Base-by-base conservation (phyloP, 2,113 vertebrate species). In the Alosa alosa region DNA sequence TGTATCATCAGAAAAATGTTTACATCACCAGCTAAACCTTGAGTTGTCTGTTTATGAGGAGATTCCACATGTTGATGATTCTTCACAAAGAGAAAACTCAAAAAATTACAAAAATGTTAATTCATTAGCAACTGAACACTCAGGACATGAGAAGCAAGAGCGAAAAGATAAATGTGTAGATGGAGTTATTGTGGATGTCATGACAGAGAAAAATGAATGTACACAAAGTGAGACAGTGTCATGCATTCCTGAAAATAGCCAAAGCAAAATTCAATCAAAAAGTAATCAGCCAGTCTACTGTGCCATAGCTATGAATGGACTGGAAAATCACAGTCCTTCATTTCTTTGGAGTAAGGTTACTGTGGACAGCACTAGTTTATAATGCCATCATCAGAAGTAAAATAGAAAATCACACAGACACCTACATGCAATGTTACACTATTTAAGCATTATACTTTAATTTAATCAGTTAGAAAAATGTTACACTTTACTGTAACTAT, bases 341-440 rank as follows among this genome's bases (percentile, higher is more conserved):
- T 82, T 86, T 47, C 9, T 64, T 44, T 83, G 85, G 82, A 87
- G 86, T 0, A 83, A 87, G 1, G 85, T 90, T 72, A 90, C 87
- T 2, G 31, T 88, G 72, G 55, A 87, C 50, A 90, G 87, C 81
- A 90, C 86, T 39, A 88, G 89, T 47, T 49, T 90, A 78, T 90
- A 88, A 81, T 50, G 25, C 44, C 31, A 83, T 31, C 36, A 52
- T 13, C 49, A 82, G 41, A 44, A 44, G 41, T 44, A 2, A 44
- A 44, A 44, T 44, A 44, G 41, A 44, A 44, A 44, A 1, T 44
- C 41, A 44, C 41, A 2, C 2, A 44, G 41, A 44, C 41, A 44
- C 41, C 41, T 44, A 44, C 41, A 44, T 44, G 41, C 41, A 44
- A 44, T 44, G 41, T 44, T 44, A 44, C 41, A 44, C 2, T 44